Percentiles rank a stretch among this genome's conserved stretches.
Conservation (phyloP, 2,888 invertebrate species). For the Tenthredo livida region DNA sequence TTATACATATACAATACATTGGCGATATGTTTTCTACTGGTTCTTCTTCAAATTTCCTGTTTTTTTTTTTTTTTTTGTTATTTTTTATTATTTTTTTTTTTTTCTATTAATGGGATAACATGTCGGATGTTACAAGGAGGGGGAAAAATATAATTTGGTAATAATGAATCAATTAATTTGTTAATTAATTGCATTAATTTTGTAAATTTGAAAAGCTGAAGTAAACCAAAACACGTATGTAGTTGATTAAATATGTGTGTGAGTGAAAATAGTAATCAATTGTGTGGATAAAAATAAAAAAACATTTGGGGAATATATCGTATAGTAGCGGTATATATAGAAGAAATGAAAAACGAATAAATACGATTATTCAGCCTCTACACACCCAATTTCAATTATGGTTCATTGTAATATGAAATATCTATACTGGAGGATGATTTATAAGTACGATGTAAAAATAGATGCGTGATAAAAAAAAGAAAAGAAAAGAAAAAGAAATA, state of each 20-base stretch:
- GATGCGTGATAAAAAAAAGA: not conserved
- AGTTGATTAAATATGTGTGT: constrained; percentile 40
- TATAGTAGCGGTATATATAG: too few relatives aligned
- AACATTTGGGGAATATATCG: constrained; percentile 53
- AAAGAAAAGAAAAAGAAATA: constrained; percentile 1
- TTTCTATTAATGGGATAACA: not conserved
- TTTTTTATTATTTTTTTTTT: not conserved
- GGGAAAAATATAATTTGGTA: not conserved
- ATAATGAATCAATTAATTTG: not conserved
- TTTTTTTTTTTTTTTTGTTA: not conserved
- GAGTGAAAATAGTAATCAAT: constrained; percentile 34
- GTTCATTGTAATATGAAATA: not conserved
- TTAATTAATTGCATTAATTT: not conserved
- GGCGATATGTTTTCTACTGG: not conserved
- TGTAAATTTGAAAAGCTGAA: constrained; percentile 34
- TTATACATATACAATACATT: not conserved
- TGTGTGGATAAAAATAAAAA: constrained; percentile 61
- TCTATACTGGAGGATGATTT: not conserved
- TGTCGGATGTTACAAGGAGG: not conserved
- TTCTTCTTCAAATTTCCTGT: not conserved
- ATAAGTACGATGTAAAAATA: constrained; percentile 18
- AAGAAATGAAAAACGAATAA: constrained; percentile 57
- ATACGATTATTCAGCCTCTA: not conserved
- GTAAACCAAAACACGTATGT: constrained; percentile 37
- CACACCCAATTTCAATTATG: not conserved